Base-by-base conservation (phyloP, 2,797 vertebrate genomes). In the Gila robusta region DNA sequence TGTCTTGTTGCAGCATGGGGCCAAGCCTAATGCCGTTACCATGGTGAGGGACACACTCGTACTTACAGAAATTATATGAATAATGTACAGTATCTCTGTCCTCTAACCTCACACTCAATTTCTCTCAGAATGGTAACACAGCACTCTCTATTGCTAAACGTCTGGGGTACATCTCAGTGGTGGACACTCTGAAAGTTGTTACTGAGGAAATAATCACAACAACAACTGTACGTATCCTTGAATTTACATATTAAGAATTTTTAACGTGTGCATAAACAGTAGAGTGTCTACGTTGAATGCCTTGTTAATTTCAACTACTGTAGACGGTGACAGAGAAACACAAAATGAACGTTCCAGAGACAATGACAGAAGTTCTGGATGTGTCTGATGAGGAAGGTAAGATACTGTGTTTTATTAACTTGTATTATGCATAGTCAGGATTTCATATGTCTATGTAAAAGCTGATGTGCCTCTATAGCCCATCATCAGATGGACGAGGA, bases 341-440 rank as follows among this genome's bases (percentile, higher is more conserved):
- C 93, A 99, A 99, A 93, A 94, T 99, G 59, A 99, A 99, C 88
- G 98, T 99, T 79, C 98, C 98, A 0, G 98, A 99, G 94, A 99
- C 98, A 9, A 99, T 99, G 98, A 99, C 97, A 0, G 98, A 99
- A 92, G 96, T 99, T 77, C 96, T 99, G 49, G 98, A 99, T 90
- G 98, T 99, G 62, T 99, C 98, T 35, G 98, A 99, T 94, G 98
- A 99, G 91, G 98, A 99, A 93, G 98, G 98, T 99, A 90, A 97
- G 97, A 44, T 26, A n/a, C 14, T 52, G 28, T 52, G 28, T 82
- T 78, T 78, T 72, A 9, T 66, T 35, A 32, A 19, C 11, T 28
- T 66, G 10, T 4, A 56, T 41, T 44, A 73, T 35, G 0, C 39
- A 62, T 41, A 69, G 32, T 66, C 17, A 66, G 74, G 41, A 64